Conservation (phyloP, 2,797 vertebrate genomes). For the Buceros bicornis region DNA sequence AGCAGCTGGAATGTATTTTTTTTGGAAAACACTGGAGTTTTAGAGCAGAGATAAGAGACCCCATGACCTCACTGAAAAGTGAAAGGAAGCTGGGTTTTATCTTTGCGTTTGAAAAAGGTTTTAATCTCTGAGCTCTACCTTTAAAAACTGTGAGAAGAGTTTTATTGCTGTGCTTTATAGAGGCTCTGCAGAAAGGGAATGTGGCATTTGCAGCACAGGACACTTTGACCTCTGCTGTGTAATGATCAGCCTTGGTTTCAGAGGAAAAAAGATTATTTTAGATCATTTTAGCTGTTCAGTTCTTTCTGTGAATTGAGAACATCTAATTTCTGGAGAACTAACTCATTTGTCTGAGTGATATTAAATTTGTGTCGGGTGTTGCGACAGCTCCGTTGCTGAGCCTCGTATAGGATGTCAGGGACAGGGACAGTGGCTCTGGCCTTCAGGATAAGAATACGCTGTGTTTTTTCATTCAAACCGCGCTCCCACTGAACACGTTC, state of each 20-base stretch:
- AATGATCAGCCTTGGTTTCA: not conserved
- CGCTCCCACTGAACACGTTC: not conserved
- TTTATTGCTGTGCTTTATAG: not conserved
- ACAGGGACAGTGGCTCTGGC: not conserved
- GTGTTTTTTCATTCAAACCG: not conserved
- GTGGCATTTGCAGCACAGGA: accelerated
- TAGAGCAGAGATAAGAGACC: not conserved
- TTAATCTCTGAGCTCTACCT: not conserved
- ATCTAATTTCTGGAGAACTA: not conserved
- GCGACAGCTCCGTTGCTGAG: not conserved
- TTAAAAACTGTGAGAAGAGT: not conserved
- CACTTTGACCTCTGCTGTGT: not conserved
- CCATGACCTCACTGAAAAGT: not conserved
- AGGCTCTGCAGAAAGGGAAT: not conserved
- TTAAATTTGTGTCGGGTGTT: not conserved
- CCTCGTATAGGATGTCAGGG: not conserved
- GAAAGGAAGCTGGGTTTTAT: not conserved
- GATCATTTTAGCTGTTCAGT: not conserved
- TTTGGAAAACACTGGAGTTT: not conserved
- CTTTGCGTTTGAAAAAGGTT: not conserved
- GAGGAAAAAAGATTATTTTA: not conserved
- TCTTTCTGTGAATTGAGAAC: not conserved
- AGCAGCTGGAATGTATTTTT: not conserved
- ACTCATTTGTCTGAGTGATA: not conserved
- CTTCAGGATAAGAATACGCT: not conserved